Base-by-base conservation (phyloP, 2,888 invertebrate species). In the Vandiemenella viatica region DNA sequence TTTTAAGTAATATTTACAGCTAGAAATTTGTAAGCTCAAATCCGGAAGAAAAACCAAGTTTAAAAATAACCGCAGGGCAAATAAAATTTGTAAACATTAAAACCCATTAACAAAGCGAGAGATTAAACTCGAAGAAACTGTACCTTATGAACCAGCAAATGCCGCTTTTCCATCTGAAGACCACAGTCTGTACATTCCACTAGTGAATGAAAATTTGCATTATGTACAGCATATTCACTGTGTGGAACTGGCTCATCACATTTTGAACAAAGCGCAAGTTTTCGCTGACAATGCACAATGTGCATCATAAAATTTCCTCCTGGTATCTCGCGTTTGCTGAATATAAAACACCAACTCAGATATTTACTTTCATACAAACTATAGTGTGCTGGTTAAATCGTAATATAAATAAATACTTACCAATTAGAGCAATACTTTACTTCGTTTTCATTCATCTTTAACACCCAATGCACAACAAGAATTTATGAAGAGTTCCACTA, bases 251-350 rank as follows among this genome's bases (percentile, higher is more conserved):
- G 77, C 60, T 82, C 82, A 58, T 77, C 74, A 65, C 83, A 83
- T 3, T 72, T 71, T 1, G 74, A 70, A 58, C 83, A 83, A 44
- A 80, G 61, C 3, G 73, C 67, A 45, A 83, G 75, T 64, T 82
- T 80, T 37, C 81, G 67, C 0, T 74, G 72, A 60, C 83, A 83
- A 65, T 83, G 80, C 53, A 78, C 74, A 17, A 73, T 72, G 65
- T 83, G 83, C 65, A 78, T 79, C 3, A 76, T 73, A 68, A 76
- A 81, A 65, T 83, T 83, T 46, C 65, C 68, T 6, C 72, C 67
- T 0, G 80, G 78, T 46, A 83, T 78, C 58, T 81, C 78, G 41
- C 76, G 73, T 62, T 82, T 80, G 65, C 82, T 82, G 68, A 13
- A 66, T 65, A 50, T 52, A 48, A 51, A 53, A 53, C 50, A 17